Base-by-base conservation (phyloP, 1,140 invertebrate species). In the Lanistes nyassanus region DNA sequence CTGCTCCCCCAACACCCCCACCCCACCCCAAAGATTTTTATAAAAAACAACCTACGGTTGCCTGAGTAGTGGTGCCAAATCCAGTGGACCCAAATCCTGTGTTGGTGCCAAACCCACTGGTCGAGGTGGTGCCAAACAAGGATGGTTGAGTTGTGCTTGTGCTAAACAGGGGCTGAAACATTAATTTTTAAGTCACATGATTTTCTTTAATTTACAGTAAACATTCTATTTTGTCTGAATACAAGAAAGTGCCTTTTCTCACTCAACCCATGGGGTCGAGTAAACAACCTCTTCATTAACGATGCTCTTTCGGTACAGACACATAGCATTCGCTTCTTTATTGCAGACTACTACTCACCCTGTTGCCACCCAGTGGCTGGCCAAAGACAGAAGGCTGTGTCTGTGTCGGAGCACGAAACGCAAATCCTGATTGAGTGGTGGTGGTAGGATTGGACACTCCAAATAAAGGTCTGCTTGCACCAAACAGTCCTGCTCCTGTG, bases 51-150 rank as follows among this genome's bases (percentile, higher is more conserved):
- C 70, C 42, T 42, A 72, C 70, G n/a, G 55, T 55, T 26, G 70
- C 42, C 36, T 36, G 34, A 3, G 51, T 37, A 16, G 67, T 58
- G 29, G 64, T 53, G 55, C 65, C 74, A 62, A 69, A 76, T 13
- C 64, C 39, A 31, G 56, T 74, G 6, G 65, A 67, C 29, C 29
- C 53, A 42, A 58, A 58, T 3, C 69, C 76, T 21, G 91, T 89
- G 23, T 80, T 80, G 29, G 90, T 88, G 75, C 92, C 92, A 80
- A 93, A 92, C 0, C 89, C 89, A 37, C 79, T 78, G 39, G 80
- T 56, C 78, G 92, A 91, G 1, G 91, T 87, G 53, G 91, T 75
- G 78, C 82, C 85, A 86, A 80, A 90, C 66, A 80, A 47, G 53
- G 75, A 82, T 70, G 76, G 75, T 76, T 83, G 67, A 66, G 82